Percentiles rank a stretch among this genome's conserved stretches.
phyloP scores from a whole-genome alignment of 2,888 invertebrate genomes.

The Helicoverpa assulta region DNA sequence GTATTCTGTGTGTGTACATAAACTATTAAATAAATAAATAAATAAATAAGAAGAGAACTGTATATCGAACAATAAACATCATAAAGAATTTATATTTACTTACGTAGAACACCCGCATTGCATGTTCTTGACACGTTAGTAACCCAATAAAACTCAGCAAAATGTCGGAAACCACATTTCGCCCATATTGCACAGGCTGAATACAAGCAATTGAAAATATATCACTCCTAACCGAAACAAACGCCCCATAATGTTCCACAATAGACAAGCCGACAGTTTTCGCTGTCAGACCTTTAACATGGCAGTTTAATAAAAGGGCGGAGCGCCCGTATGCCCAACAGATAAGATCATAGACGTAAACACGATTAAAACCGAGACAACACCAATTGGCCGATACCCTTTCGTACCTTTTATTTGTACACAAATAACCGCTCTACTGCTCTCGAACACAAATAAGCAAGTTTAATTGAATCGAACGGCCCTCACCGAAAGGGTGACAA shows the following conservation, averaged over 20 bases:
- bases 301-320: slow-evolving; percentile 85
- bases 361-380: slow-evolving; percentile 76
- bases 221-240: slow-evolving; percentile 38
- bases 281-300: slow-evolving; percentile 70
- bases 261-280: slow-evolving; percentile 65
- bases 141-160: slow-evolving; percentile 33
- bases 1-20: too few relatives aligned
- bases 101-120: slow-evolving; percentile 10
- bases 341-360: slow-evolving; percentile 88
- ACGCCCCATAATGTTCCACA: slow-evolving; percentile 28
- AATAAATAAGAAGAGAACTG: too few relatives aligned
- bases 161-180: slow-evolving; percentile 38
- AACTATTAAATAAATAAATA: too few relatives aligned
- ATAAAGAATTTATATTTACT: not conserved
- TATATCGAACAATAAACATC: too few relatives aligned
- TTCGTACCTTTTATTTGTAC: slow-evolving; percentile 72
- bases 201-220: slow-evolving; percentile 41
- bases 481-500: slow-evolving; percentile 76
- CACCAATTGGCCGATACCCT: slow-evolving; percentile 85
- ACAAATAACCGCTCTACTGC: slow-evolving; percentile 56
- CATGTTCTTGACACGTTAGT: slow-evolving; percentile 8
- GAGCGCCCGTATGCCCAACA: slow-evolving; percentile 81
- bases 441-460: slow-evolving; percentile 80
- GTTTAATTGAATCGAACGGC: slow-evolving; percentile 85
- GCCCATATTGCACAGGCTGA: slow-evolving; percentile 21